Conservation (phyloP, 2,797 vertebrate genomes). For the Xenops minutus region DNA sequence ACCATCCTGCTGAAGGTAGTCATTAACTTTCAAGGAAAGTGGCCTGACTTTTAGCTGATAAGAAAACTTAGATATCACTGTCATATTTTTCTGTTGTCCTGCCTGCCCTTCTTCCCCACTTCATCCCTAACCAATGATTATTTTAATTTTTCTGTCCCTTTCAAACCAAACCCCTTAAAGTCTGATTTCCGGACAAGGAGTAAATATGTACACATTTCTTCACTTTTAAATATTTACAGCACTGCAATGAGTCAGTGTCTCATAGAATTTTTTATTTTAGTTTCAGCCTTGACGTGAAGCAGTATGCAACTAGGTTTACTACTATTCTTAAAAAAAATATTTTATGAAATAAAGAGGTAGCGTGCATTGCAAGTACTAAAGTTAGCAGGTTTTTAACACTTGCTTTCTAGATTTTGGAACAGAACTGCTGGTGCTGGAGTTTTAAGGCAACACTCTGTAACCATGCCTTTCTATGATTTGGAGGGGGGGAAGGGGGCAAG, state of each 20-base stretch:
- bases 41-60: background rate
- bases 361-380: background rate
- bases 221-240: background rate
- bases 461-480: background rate
- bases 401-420: background rate
- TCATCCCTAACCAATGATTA: background rate
- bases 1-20: background rate
- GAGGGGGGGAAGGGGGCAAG: rapidly evolving
- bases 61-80: background rate
- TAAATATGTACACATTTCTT: background rate
- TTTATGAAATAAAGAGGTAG: background rate
- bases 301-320: background rate
- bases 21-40: background rate
- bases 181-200: background rate
- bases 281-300: background rate
- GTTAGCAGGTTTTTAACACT: background rate
- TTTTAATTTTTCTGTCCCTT: background rate
- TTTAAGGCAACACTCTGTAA: background rate
- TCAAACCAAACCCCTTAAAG: background rate
- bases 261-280: background rate
- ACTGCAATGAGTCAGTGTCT: background rate
- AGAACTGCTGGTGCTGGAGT: background rate
- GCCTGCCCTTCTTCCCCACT: rapidly evolving
- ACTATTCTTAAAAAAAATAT: background rate
- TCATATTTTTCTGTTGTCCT: background rate